Base-by-base conservation (phyloP, 2,888 invertebrate species). In the Vanessa cardui region DNA sequence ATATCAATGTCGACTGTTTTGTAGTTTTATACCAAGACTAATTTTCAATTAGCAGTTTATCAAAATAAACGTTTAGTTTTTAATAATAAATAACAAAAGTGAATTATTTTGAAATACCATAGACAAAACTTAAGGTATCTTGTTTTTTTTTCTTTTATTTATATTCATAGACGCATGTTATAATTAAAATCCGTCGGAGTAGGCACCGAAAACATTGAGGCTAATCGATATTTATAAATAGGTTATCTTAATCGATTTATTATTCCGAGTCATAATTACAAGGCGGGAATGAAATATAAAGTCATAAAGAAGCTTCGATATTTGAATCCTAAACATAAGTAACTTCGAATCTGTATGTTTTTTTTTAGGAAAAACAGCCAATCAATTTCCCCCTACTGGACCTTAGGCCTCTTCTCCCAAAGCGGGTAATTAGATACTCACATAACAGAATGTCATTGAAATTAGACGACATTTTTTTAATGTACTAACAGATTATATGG, bases 31-130 rank as follows among this genome's bases (percentile, higher is more conserved):
- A 16, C 6, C 16, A 15, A 26, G 16, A 6, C 52, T 16, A 52
- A 26, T 52, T 52, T 52, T 54, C 52, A 31, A 54, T 54, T 54
- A 16, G 52, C 26, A 31, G 52, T 62, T 62, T 50, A 58, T 59
- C 67, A 67, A 45, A 47, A 59, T 67, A 49, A 50, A 62, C 33
- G 63, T 54, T 61, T 64, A 64, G 33, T 64, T 52, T n/a, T n/a
- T n/a, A n/a, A n/a, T n/a, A n/a, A 39, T 66, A 61, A 66, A 58
- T 21, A 26, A 33, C n/a, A 50, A 33, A 15, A 45, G 56, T 54
- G 62, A 58, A 58, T 66, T 58, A 58, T 62, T 58, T 50, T n/a
- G 9, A 39, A 18, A 33, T 39, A 33, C 18, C 18, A 47, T 4
- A 47, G 3, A 12, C 12, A 16, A 54, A 31, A 31, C n/a, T 49